Percentiles rank a stretch among this genome's conserved stretches.
Conservation (phyloP, 35 echinoderm and acorn worm species). For the Stichopus chloronotus region DNA sequence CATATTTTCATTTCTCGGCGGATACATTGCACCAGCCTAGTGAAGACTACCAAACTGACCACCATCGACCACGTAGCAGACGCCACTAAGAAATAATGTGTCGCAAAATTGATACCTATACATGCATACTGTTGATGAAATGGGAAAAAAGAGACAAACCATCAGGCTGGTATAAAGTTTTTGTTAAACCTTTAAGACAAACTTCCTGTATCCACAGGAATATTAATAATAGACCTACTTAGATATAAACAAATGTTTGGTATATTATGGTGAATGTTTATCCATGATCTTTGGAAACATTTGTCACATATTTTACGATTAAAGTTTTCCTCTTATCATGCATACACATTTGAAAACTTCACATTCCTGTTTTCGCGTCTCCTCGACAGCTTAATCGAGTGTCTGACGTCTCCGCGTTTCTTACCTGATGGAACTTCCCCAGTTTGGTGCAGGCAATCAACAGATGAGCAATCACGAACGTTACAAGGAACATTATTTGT, state of each 20-base stretch:
- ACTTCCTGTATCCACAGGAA: no score
- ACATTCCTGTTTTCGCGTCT: no score
- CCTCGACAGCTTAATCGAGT: no score
- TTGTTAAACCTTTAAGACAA: not conserved
- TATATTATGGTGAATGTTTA: no score
- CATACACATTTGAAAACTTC: not conserved
- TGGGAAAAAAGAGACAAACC: not conserved
- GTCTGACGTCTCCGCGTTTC: no score
- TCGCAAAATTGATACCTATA: slow-evolving; percentile 33
- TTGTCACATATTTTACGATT: no score
- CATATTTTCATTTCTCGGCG: slow-evolving; percentile 14
- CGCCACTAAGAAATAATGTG: slow-evolving; percentile 35
- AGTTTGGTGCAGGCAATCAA: not conserved
- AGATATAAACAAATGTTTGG: no score
- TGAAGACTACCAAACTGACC: slow-evolving; percentile 20
- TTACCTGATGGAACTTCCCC: slow-evolving; percentile 24
- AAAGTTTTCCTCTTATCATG: no score
- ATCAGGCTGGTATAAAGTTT: not conserved
- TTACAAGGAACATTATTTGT: slow-evolving; percentile 39
- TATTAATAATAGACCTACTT: no score
- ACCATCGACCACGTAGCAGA: slow-evolving; percentile 21
- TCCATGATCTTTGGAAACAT: no score
- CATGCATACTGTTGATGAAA: slow-evolving; percentile 34
- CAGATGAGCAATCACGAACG: slow-evolving; percentile 17
- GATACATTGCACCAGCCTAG: slow-evolving; percentile 21